Base-by-base conservation (phyloP, 2,113 vertebrate species). In the Aptenodytes forsteri region DNA sequence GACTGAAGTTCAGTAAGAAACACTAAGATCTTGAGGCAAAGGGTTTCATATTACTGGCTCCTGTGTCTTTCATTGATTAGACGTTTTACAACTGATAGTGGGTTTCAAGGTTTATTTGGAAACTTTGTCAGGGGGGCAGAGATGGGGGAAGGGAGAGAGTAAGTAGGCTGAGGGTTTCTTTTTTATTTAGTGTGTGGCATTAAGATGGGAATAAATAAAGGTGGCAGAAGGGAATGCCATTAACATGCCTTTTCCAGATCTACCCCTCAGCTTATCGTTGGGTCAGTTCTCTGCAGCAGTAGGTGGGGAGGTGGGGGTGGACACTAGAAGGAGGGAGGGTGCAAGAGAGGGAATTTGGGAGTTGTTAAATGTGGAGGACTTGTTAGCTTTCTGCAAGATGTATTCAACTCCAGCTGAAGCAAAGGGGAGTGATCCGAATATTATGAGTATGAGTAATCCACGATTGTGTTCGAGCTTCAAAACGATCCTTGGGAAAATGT, bases 31-130 rank as follows among this genome's bases (percentile, higher is more conserved):
- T 81, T 58, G 73, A 96, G 82, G 87, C 76, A 27, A 32, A 84
- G 70, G 75, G 97, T 92, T 92, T 97, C 93, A 72, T 88, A 66
- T 96, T 94, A 96, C 93, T 61, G 93, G 26, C 91, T 95, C 94
- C 93, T 30, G 62, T 46, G 93, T 83, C 80, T 94, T 91, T 89
- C 94, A 94, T 84, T 89, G 93, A 96, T 91, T 49, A 87, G 89
- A 89, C 3, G 3, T 71, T 96, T 94, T 94, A 96, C 94, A 91
- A 66, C 87, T 91, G 93, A 97, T 95, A 94, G 80, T 32, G 84
- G 91, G 67, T 95, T 95, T 94, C 94, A 93, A 89, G 93, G 83
- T 97, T 96, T 97, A 94, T 95, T 97, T 96, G 94, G 90, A 62
- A 94, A 90, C 82, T 88, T 71, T 71, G 83, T 83, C 92, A 95